Percentiles rank a stretch among this genome's conserved stretches.
phyloP scores from a whole-genome alignment of 2,113 vertebrate genomes.

The Barnardius zonarius region DNA sequence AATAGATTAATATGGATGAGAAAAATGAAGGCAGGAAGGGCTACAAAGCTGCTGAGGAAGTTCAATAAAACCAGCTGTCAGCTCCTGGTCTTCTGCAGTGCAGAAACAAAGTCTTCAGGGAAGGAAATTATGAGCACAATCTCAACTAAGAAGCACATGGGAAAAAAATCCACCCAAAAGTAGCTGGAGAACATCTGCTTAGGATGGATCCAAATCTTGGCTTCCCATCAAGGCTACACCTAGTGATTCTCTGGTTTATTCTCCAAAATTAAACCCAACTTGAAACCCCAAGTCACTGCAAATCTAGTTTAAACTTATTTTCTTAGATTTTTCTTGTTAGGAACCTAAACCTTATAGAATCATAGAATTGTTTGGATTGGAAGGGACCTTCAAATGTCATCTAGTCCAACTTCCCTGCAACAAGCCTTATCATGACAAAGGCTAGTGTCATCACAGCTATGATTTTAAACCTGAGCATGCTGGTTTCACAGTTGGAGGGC shows the following conservation, averaged over 20 bases:
- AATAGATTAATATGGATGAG: background rate
- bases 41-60: background rate
- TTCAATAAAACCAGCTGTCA: background rate
- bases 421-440: background rate
- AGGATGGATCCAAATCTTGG: background rate
- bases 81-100: background rate
- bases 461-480: background rate
- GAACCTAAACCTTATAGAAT: background rate
- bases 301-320: background rate
- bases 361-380: background rate
- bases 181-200: background rate
- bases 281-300: rapidly evolving
- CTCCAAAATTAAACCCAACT: background rate
- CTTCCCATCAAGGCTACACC: background rate
- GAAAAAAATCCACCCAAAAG: background rate
- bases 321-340: background rate
- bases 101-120: background rate
- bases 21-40: background rate
- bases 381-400: background rate
- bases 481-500: background rate
- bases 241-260: background rate
- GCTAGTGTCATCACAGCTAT: background rate
- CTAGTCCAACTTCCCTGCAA: background rate
- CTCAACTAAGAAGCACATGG: background rate
- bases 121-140: background rate